Base-by-base conservation (phyloP, 2,113 vertebrate species). In the Laticauda colubrina region DNA sequence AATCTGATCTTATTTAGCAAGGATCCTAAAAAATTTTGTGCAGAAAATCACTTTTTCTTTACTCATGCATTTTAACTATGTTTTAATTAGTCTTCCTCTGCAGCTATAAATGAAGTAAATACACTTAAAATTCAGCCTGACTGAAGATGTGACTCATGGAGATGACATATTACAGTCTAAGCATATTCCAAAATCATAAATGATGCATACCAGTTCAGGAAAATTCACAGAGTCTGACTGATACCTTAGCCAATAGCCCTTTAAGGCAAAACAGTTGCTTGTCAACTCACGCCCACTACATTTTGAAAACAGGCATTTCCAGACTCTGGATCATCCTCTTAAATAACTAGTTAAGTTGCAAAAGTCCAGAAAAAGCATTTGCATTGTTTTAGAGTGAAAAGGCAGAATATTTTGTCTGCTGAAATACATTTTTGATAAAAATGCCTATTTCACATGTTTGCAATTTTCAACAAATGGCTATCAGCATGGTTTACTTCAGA, bases 251-350 rank as follows among this genome's bases (percentile, higher is more conserved):
- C 0, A 0, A 89, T 61, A 94, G 90, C 75, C 64, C 21, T 61
- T 3, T 81, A 0, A 0, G 93, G 92, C 94, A 93, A 23, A 5
- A 6, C 94, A 51, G 0, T 0, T 0, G 90, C 92, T 55, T 96
- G 91, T 87, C 55, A 10, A 88, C 86, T 95, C 93, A 93, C 10
- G 11, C 61, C 87, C 53, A 11, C 91, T 2, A 12, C 90, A 89
- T 94, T 14, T 4, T 92, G 11, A 96, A 90, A 95, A 93, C 94
- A 92, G 92, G 94, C 92, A 87, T 86, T 95, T 91, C 95, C 95
- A 96, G 92, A 54, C 61, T 43, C 81, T 2, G 1, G 43, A 45
- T 75, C 29, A 24, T 0, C 0, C 14, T 0, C 14, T 86, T 3
- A 0, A 91, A 90, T 90, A 64, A 53, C 39, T 1, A 1, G 51